Conservation (phyloP, 1,140 invertebrate species). For the Megalopta genalis region DNA sequence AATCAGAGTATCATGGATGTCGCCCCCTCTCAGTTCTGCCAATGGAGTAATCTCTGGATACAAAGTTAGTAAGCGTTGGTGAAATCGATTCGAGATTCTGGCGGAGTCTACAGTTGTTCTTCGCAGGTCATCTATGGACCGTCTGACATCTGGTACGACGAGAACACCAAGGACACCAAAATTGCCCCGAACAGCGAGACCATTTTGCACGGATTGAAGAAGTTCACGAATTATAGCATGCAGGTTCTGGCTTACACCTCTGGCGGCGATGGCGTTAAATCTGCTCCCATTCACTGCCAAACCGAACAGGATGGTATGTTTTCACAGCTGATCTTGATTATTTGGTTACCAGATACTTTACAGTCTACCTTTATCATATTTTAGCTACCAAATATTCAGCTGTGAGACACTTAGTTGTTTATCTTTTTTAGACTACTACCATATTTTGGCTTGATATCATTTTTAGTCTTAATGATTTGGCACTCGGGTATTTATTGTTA, state of each 20-base stretch:
- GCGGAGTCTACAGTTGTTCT: conserved; percentile 21
- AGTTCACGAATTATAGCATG: conserved; percentile 98
- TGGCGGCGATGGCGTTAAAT: conserved; percentile 96
- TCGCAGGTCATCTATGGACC: conserved; percentile 92
- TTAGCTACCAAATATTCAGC: too few species aligned
- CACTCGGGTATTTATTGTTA: too few species aligned
- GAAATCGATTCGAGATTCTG: neutral
- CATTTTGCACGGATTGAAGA: conserved; percentile 94
- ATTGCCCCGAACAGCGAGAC: conserved; percentile 95
- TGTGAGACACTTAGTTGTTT: too few species aligned
- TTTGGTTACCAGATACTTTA: neutral
- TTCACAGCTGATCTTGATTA: too few species aligned
- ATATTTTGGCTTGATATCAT: too few species aligned
- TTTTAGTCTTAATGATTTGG: too few species aligned
- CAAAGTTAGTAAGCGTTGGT: conserved; percentile 81
- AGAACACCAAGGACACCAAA: conserved; percentile 94
- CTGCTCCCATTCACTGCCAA: conserved; percentile 93
- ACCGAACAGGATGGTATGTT: conserved; percentile 96
- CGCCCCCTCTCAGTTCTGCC: conserved; percentile 92
- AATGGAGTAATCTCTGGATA: conserved; percentile 98
- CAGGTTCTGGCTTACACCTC: conserved; percentile 96
- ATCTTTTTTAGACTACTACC: too few species aligned
- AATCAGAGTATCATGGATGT: conserved; percentile 95
- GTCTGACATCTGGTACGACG: conserved; percentile 95
- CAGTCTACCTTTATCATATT: too few species aligned